Percentiles rank a stretch among this genome's conserved stretches.
These are phyloP conservation scores for Mustelus asterias DNA, from an alignment of 2,113 vertebrate genomes.

Conservation along the genomic window DNA sequence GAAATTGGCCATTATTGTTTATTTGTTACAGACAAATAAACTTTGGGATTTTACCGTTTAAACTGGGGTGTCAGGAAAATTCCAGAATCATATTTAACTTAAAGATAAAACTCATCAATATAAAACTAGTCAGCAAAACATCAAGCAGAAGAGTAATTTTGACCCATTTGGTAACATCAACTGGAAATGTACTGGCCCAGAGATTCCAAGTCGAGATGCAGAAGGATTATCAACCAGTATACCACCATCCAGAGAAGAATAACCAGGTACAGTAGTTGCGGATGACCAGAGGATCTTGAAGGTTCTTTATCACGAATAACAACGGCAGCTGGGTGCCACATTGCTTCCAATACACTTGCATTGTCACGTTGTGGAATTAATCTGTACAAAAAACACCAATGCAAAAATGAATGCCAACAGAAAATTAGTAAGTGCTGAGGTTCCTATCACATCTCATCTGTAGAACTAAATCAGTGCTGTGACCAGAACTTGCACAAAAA, in stretches of 20 bases:
- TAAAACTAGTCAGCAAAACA: not conserved
- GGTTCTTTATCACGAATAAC: not conserved
- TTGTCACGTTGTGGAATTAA: not conserved
- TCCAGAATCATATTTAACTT: not conserved
- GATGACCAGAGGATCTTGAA: constrained; percentile 45
- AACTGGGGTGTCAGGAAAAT: not conserved
- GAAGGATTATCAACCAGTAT: constrained; percentile 82
- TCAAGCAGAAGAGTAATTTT: not conserved
- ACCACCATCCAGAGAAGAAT: constrained; percentile 80
- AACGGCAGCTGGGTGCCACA: not conserved
- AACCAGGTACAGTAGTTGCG: constrained; percentile 65
- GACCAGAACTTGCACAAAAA: no score
- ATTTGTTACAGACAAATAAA: not conserved
- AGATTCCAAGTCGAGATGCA: constrained; percentile 65
- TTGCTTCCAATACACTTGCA: not conserved
- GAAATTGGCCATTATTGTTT: not conserved
- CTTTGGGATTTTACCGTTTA: not conserved
- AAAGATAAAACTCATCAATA: not conserved
- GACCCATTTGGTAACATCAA: not conserved
- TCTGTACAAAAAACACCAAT: not conserved
- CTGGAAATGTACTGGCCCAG: constrained; percentile 40
- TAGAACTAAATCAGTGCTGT: not conserved
- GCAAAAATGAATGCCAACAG: not conserved
- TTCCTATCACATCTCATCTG: not conserved
- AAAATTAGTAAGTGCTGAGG: not conserved